Percentiles rank a stretch among this genome's conserved stretches.
These are phyloP conservation scores for Alcedo quadribrachys DNA, from an alignment of 2,797 vertebrate species.

Conservation along the genomic window DNA sequence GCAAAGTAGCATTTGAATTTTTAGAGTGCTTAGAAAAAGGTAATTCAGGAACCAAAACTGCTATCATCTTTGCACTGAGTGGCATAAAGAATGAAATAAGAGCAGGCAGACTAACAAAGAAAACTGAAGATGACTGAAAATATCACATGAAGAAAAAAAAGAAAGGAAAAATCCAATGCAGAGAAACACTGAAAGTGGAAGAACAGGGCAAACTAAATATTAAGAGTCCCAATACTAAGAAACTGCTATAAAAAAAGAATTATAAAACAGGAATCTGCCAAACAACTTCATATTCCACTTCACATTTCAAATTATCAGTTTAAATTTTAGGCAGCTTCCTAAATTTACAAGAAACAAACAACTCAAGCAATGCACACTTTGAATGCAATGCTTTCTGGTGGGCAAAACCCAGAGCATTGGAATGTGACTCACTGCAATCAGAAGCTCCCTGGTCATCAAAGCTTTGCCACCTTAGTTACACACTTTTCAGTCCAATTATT, in stretches of 20 bases:
- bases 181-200: background rate
- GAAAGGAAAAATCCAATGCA: background rate
- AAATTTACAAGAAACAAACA: conserved; percentile 4
- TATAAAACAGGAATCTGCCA: background rate
- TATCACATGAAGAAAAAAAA: background rate
- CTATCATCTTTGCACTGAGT: background rate
- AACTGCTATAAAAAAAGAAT: background rate
- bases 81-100: background rate
- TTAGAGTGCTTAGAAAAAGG: background rate
- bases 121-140: background rate
- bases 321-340: background rate
- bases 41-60: background rate
- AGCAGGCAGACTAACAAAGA: conserved; percentile 2
- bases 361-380: background rate
- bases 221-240: background rate
- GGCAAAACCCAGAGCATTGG: background rate
- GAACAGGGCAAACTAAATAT: background rate
- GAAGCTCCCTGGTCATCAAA: background rate
- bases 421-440: background rate
- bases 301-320: background rate
- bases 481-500: background rate
- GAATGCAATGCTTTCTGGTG: background rate
- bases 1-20: background rate
- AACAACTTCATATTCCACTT: background rate
- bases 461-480: background rate